Conservation (phyloP, 2,888 invertebrate genomes). For the Phania funesta region DNA sequence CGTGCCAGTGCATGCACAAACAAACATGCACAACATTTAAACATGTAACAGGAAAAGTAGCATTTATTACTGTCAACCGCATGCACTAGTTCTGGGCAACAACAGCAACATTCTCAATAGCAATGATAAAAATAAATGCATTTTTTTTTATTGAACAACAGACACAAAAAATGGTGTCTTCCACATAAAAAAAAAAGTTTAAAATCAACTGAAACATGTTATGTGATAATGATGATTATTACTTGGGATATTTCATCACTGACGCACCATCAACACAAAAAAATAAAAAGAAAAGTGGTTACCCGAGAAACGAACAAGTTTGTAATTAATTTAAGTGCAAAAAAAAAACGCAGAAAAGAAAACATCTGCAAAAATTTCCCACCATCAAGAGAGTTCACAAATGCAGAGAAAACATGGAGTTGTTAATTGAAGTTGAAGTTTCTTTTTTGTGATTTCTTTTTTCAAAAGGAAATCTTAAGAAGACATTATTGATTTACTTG, state of each 20-base stretch:
- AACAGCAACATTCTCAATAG: slow-evolving; percentile 19
- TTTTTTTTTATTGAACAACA: background rate
- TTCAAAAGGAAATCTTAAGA: too few relatives aligned
- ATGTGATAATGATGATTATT: slow-evolving; percentile 20
- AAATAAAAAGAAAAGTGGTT: slow-evolving; percentile 13
- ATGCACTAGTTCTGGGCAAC: background rate
- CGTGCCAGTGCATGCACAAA: background rate
- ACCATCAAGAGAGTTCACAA: background rate
- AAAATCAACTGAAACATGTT: slow-evolving; percentile 2
- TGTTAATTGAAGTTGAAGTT: slow-evolving; percentile 22
- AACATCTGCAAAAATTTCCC: slow-evolving; percentile 5
- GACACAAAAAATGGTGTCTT: background rate
- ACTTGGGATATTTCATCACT: slow-evolving; percentile 25
- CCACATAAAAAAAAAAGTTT: background rate
- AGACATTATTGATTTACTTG: too few relatives aligned
- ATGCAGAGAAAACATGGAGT: background rate
- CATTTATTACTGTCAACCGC: slow-evolving; percentile 32
- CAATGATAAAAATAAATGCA: slow-evolving; percentile 11
- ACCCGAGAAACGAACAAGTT: slow-evolving; percentile 37
- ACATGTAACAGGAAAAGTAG: slow-evolving; percentile 46
- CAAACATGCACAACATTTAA: slow-evolving; percentile 18
- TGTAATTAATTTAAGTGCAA: slow-evolving; percentile 45
- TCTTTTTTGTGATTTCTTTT: too few relatives aligned
- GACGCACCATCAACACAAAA: slow-evolving; percentile 2
- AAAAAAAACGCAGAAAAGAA: background rate